phyloP scores from a whole-genome alignment of 2,797 vertebrate species.

The Xenops minutus region DNA sequence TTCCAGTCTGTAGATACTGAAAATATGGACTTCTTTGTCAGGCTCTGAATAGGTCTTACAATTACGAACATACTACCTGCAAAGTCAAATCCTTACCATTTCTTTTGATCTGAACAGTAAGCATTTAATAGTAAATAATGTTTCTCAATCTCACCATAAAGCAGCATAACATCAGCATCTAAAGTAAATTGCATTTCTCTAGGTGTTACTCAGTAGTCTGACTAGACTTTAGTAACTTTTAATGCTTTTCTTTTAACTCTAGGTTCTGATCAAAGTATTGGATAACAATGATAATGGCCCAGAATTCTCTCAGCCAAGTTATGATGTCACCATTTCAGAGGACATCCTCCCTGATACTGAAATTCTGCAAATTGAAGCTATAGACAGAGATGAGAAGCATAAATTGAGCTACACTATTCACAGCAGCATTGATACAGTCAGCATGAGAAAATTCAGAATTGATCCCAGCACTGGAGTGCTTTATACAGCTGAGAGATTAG shows the following conservation, averaged over 20 bases:
- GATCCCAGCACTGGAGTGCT: constrained; percentile 86
- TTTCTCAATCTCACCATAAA: neutral
- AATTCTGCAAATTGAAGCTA: constrained; percentile 90
- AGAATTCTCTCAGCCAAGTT: constrained; percentile 89
- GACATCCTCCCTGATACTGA: constrained; percentile 89
- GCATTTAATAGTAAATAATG: neutral
- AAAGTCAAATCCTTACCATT: neutral
- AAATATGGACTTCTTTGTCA: neutral
- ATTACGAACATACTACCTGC: neutral
- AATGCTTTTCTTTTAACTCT: constrained; percentile 28
- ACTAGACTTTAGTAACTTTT: neutral
- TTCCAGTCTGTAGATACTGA: neutral
- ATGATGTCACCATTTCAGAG: constrained; percentile 91
- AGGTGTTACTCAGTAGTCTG: neutral
- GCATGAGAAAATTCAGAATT: constrained; percentile 90
- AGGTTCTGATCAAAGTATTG: constrained; percentile 91
- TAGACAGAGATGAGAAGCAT: constrained; percentile 90
- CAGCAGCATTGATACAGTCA: constrained; percentile 89
- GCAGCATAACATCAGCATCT: neutral
- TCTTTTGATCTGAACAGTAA: neutral
- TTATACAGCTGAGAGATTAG: constrained; percentile 87
- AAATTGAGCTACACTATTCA: constrained; percentile 89
- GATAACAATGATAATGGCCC: constrained; percentile 97
- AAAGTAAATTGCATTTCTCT: neutral
- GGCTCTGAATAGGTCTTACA: neutral